These are phyloP conservation scores for Philaethria dido DNA, from an alignment of 2,888 invertebrate genomes.

Conservation along the genomic window DNA sequence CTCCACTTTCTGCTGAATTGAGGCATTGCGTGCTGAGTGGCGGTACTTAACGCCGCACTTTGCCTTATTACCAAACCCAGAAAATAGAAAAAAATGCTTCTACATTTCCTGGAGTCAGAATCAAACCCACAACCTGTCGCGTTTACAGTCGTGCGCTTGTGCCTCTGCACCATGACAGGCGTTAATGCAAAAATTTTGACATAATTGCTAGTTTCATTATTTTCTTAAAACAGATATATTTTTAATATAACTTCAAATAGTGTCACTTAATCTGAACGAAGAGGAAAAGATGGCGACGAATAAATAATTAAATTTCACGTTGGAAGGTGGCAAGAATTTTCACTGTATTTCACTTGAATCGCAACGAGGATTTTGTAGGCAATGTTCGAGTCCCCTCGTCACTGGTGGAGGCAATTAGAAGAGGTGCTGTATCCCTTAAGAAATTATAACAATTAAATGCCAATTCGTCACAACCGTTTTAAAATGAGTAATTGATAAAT, in stretches of 20 bases:
- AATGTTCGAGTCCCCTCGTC: not conserved
- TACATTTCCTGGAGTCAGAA: too few relatives aligned
- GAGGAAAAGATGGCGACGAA: not conserved
- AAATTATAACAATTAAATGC: slow-evolving; percentile 17
- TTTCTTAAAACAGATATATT: not conserved
- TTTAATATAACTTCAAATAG: not conserved
- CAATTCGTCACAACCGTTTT: not conserved
- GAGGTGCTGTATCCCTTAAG: slow-evolving; percentile 3
- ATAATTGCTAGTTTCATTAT: too few relatives aligned
- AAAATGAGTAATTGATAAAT: slow-evolving; percentile 7
- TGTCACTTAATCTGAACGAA: not conserved
- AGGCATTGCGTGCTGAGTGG: too few relatives aligned
- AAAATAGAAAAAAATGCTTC: too few relatives aligned
- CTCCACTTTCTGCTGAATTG: too few relatives aligned
- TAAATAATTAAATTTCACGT: slow-evolving; percentile 3
- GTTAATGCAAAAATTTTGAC: too few relatives aligned
- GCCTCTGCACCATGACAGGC: too few relatives aligned
- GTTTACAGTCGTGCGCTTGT: too few relatives aligned
- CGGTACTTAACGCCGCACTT: too few relatives aligned
- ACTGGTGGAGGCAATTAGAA: slow-evolving; percentile 14
- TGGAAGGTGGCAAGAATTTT: slow-evolving; percentile 10
- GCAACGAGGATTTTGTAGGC: slow-evolving; percentile 1
- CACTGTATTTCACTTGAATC: slow-evolving; percentile 9
- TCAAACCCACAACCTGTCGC: too few relatives aligned
- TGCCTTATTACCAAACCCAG: too few relatives aligned